Evolutionary conservation across 2,888 invertebrate genomes (phyloP).

Genomic region (Mesopsocus fuscifrons): DNA sequence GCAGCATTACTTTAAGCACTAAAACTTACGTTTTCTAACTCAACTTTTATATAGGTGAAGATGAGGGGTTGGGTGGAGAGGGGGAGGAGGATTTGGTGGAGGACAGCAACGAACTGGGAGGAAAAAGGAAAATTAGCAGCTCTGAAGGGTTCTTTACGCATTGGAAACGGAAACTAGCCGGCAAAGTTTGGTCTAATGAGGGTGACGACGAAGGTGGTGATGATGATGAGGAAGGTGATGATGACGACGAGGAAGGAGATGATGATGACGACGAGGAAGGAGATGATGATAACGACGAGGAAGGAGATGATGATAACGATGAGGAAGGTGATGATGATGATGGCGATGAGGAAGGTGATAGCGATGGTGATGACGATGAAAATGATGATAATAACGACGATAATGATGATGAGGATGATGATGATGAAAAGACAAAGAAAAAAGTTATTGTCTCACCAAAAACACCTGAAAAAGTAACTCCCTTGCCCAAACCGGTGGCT

Average conservation of each 20-base stretch:
- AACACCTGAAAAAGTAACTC: too few species aligned
- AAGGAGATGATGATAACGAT: constrained; percentile 20
- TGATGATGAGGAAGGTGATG: constrained; percentile 19
- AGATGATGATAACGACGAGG: constrained; percentile 20
- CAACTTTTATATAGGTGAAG: constrained; percentile 12
- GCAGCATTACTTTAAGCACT: background rate
- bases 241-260: constrained; percentile 19
- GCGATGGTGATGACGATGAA: constrained; percentile 28
- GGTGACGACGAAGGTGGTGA: constrained; percentile 22
- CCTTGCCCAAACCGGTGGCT: too few species aligned
- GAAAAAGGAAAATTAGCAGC: too few species aligned
- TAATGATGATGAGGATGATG: constrained; percentile 31
- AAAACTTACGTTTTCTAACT: constrained; percentile 2
- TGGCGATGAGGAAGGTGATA: constrained; percentile 31
- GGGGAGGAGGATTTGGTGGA: constrained; percentile 9
- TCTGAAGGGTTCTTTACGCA: background rate
- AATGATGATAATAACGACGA: constrained; percentile 29
- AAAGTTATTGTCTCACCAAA: constrained; percentile 16
- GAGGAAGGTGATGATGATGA: constrained; percentile 27
- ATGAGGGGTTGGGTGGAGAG: constrained; percentile 10
- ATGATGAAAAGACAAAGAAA: constrained; percentile 25
- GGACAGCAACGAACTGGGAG: constrained; percentile 8
- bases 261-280: constrained; percentile 21
- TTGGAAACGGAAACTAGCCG: constrained; percentile 6
- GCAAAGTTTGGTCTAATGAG: constrained; percentile 17